Conservation (phyloP, 2,113 vertebrate genomes). For the Notarius lentiginosus region DNA sequence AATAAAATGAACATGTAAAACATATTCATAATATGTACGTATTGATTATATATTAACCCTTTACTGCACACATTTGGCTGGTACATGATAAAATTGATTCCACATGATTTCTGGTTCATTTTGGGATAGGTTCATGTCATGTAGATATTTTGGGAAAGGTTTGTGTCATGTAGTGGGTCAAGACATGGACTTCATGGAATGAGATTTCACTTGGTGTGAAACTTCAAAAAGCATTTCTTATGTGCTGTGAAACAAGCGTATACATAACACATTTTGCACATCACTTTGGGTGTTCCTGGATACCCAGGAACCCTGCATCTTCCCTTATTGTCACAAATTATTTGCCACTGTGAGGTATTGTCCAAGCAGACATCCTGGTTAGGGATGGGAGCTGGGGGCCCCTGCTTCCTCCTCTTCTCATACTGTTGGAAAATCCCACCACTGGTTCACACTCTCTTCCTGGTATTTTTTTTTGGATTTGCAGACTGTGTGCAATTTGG, state of each 20-base stretch:
- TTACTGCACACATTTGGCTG: no score
- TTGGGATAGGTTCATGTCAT: no score
- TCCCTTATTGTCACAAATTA: background rate
- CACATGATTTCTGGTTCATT: no score
- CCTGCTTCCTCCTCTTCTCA: slow-evolving; percentile 2
- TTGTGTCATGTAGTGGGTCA: background rate
- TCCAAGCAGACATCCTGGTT: slow-evolving; percentile 32
- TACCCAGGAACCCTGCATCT: background rate
- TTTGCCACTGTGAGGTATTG: background rate
- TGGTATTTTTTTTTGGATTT: slow-evolving; percentile 3
- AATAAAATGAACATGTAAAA: no score
- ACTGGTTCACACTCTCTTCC: background rate
- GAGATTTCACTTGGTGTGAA: background rate
- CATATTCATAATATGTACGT: no score
- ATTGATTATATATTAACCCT: no score
- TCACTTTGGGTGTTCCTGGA: background rate
- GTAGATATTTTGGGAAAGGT: background rate
- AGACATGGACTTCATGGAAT: background rate
- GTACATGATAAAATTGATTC: no score
- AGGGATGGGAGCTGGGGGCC: slow-evolving; percentile 3
- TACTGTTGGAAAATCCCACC: background rate
- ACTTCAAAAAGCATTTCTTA: background rate
- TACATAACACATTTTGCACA: background rate
- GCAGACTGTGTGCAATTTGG: background rate
- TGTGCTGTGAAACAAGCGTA: background rate